Percentiles rank a stretch among this genome's conserved stretches.
These are phyloP conservation scores for Aleiodes alternator DNA, from an alignment of 2,888 invertebrate species.

Conservation along the genomic window DNA sequence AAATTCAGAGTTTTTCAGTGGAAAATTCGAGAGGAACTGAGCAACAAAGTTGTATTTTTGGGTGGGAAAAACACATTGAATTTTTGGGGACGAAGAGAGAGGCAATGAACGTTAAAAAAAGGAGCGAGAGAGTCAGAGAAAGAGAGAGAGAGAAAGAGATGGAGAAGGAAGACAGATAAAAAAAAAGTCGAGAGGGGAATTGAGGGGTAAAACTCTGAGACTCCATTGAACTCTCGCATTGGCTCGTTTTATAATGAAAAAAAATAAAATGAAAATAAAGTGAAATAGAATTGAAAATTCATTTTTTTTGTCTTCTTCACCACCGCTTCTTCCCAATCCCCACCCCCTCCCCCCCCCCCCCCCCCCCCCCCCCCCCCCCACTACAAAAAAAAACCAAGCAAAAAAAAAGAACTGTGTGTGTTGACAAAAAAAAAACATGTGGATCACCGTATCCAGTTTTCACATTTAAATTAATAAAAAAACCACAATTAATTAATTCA, in stretches of 20 bases:
- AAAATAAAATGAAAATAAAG: too few relatives aligned
- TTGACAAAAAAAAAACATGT: constrained; percentile 12
- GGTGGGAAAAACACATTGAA: constrained; percentile 16
- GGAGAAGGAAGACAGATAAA: constrained; percentile 41
- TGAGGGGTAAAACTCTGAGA: constrained; percentile 39
- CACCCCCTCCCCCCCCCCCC: too few relatives aligned
- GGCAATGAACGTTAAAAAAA: neutral
- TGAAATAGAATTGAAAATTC: neutral
- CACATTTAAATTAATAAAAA: neutral
- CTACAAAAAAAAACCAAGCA: too few relatives aligned
- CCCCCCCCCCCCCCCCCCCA: too few relatives aligned
- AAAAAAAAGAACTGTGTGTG: too few relatives aligned
- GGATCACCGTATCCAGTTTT: constrained; percentile 6
- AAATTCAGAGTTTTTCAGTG: too few relatives aligned
- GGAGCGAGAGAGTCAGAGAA: constrained; percentile 17
- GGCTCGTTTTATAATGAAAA: constrained; percentile 27
- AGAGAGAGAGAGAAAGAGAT: constrained; percentile 40
- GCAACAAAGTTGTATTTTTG: constrained; percentile 34
- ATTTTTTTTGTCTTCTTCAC: neutral
- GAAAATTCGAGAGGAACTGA: too few relatives aligned
- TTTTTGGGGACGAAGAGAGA: neutral
- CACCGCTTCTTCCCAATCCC: too few relatives aligned
- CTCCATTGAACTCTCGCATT: constrained; percentile 48
- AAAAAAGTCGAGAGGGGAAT: constrained; percentile 44
- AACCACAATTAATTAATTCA: constrained; percentile 28